These are phyloP conservation scores for Cynopterus sphinx DNA, from an alignment of 2,797 vertebrate species.

Conservation along the genomic window DNA sequence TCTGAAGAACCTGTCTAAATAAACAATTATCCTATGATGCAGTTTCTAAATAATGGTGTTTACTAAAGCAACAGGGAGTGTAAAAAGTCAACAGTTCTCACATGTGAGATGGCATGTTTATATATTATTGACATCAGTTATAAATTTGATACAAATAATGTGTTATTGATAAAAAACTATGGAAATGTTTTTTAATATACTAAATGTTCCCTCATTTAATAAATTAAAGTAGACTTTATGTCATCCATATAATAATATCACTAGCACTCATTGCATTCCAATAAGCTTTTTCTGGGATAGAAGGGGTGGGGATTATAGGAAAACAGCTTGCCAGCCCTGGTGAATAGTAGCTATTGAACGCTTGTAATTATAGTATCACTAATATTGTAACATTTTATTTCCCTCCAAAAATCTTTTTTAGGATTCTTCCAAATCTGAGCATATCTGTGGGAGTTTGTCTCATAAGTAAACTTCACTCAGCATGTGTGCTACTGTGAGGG, in stretches of 20 bases:
- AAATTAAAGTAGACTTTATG: background rate
- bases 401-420: background rate
- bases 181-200: background rate
- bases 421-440: background rate
- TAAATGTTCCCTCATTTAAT: background rate
- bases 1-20: background rate
- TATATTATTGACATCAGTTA: background rate
- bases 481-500: background rate
- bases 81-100: background rate
- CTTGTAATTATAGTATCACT: background rate
- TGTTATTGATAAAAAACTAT: background rate
- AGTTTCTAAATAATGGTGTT: slow-evolving; percentile 34
- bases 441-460: slow-evolving; percentile 1
- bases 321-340: background rate
- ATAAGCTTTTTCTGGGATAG: background rate
- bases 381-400: background rate
- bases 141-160: background rate
- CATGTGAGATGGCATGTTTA: background rate
- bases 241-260: background rate
- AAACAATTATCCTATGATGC: background rate
- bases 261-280: background rate
- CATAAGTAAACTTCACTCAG: background rate
- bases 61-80: background rate
- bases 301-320: background rate
- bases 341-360: background rate